phyloP scores from a whole-genome alignment of 2,888 invertebrate genomes.

The Zootermopsis nevadensis region DNA sequence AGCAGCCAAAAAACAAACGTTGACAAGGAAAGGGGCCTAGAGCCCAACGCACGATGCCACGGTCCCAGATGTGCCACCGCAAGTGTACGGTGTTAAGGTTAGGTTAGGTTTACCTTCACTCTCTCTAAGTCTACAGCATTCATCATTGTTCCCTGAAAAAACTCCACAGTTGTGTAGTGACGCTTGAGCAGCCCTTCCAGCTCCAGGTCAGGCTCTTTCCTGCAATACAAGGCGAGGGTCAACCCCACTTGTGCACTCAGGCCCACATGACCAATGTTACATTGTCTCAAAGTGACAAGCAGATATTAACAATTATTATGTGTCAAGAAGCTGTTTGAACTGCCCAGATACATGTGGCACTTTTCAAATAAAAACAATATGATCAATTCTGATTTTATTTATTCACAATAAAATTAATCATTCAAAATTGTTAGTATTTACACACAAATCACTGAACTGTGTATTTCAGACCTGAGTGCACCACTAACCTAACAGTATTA shows the following conservation, averaged over 20 bases:
- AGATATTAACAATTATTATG: too few relatives aligned
- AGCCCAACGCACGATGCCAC: conserved; percentile 43
- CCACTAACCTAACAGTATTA: conserved; percentile 3
- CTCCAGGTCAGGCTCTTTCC: conserved; percentile 99
- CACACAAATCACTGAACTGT: not conserved
- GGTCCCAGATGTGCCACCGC: conserved; percentile 40
- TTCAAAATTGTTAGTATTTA: not conserved
- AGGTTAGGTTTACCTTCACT: conserved; percentile 85
- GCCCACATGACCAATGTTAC: not conserved
- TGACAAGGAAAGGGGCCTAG: conserved; percentile 32
- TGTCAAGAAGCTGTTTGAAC: too few relatives aligned
- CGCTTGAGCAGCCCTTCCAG: conserved; percentile 99
- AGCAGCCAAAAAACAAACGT: conserved; percentile 36
- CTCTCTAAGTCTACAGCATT: conserved; percentile 99
- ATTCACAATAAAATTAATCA: too few relatives aligned
- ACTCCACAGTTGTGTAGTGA: conserved; percentile 99
- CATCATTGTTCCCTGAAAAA: conserved; percentile 99
- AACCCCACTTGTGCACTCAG: conserved; percentile 28
- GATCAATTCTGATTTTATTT: too few relatives aligned
- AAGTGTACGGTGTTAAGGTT: conserved; percentile 39
- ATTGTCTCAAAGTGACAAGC: too few relatives aligned
- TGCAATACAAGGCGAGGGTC: conserved; percentile 67
- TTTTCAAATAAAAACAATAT: too few relatives aligned
- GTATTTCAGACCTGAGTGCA: conserved; percentile 5
- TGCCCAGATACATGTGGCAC: too few relatives aligned